These are phyloP conservation scores for Trissolcus basalis DNA, from an alignment of 1,140 invertebrate genomes.

Conservation along the genomic window DNA sequence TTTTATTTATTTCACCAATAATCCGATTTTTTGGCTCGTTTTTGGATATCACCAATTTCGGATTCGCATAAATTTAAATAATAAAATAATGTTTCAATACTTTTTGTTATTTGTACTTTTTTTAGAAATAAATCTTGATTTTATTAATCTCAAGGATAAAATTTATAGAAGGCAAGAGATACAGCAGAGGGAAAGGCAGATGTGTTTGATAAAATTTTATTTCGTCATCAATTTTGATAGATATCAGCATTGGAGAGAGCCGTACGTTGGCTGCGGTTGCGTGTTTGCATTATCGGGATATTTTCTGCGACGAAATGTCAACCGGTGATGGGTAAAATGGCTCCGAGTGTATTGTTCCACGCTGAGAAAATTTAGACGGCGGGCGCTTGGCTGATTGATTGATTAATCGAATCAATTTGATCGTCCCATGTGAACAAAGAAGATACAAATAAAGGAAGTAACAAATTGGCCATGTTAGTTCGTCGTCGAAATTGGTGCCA, in stretches of 20 bases:
- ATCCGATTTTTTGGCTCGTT: too few species aligned
- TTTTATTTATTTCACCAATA: too few species aligned
- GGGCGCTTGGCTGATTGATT: conserved; percentile 4
- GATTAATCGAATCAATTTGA: conserved; percentile 23
- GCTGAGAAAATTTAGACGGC: conserved; percentile 2
- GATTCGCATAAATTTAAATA: too few species aligned
- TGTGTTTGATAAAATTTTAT: conserved; percentile 45
- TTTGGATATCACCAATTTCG: too few species aligned
- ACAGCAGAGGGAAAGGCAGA: conserved; percentile 37
- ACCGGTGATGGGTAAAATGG: conserved; percentile 26
- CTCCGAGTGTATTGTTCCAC: conserved; percentile 11
- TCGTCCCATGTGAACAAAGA: neutral
- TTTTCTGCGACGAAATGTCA: conserved; percentile 44
- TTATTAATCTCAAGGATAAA: conserved; percentile 14
- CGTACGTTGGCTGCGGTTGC: conserved; percentile 17
- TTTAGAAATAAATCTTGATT: neutral
- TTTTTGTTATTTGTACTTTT: neutral
- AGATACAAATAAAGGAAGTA: conserved; percentile 1
- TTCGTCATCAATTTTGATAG: conserved; percentile 49
- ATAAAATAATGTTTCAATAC: too few species aligned
- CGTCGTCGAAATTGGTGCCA: too few species aligned
- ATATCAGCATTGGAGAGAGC: conserved; percentile 39
- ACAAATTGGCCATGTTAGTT: too few species aligned
- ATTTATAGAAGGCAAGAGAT: conserved; percentile 18
- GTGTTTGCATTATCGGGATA: conserved; percentile 30